These are phyloP conservation scores for Reinhardtius hippoglossoides DNA, from an alignment of 2,113 vertebrate genomes.

Conservation along the genomic window DNA sequence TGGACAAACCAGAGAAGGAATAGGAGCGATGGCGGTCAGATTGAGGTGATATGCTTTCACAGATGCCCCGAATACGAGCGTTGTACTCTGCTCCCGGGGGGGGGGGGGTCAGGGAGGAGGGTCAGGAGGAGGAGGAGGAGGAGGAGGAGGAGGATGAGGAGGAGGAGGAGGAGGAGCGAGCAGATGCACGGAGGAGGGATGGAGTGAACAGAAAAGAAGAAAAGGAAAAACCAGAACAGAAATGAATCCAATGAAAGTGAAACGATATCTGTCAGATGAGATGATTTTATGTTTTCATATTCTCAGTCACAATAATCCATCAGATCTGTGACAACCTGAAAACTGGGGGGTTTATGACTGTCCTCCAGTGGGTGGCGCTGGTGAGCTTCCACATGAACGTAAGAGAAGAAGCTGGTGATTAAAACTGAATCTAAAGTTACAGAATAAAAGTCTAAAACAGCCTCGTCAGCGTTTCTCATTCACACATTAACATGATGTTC, in stretches of 20 bases:
- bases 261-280: slow-evolving; percentile 10
- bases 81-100: slow-evolving; percentile 90
- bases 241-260: slow-evolving; percentile 46
- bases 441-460: too few species aligned
- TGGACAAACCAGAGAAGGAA: slow-evolving; percentile 92
- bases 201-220: slow-evolving; percentile 72
- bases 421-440: too few species aligned
- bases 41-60: slow-evolving; percentile 82
- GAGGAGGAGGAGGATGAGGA: slow-evolving; percentile 65
- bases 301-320: too few species aligned
- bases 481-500: too few species aligned
- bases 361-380: slow-evolving; percentile 54
- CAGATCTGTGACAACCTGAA: too few species aligned
- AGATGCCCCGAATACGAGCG: slow-evolving; percentile 89
- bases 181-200: slow-evolving; percentile 75
- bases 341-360: background rate
- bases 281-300: too few species aligned
- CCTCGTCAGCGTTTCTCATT: too few species aligned
- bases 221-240: slow-evolving; percentile 58
- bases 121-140: slow-evolving; percentile 60
- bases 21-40: slow-evolving; percentile 90
- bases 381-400: slow-evolving; percentile 25
- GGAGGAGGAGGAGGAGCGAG: slow-evolving; percentile 65
- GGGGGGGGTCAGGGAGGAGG: slow-evolving; percentile 64
- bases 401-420: too few species aligned